Evolutionary conservation across 92 coral and sea anemone species (phyloP).

Genomic region (Diadumene lineata): DNA sequence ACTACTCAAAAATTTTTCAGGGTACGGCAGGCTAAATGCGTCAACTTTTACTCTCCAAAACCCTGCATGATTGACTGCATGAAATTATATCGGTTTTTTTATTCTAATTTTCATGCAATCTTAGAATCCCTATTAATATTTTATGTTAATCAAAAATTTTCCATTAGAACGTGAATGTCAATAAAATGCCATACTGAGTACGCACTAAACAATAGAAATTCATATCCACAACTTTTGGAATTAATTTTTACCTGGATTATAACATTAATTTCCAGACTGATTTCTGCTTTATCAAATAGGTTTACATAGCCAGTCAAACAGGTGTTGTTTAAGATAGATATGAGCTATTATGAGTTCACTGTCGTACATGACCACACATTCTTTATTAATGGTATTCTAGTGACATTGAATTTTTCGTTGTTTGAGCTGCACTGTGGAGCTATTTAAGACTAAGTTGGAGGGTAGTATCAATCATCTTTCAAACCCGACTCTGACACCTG

Average conservation of each 20-base stretch:
- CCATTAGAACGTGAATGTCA: slow-evolving; percentile 12
- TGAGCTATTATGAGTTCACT: slow-evolving; percentile 5
- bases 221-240: background rate
- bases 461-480: no score
- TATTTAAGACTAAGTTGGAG: no score
- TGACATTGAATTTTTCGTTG: background rate
- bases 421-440: background rate
- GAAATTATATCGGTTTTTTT: no score
- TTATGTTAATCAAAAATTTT: slow-evolving; percentile 23
- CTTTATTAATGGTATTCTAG: background rate
- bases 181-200: slow-evolving; percentile 11
- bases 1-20: background rate
- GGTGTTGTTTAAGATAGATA: slow-evolving; percentile 13
- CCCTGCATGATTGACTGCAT: background rate
- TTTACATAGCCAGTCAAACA: background rate
- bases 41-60: background rate
- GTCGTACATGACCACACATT: slow-evolving; percentile 6
- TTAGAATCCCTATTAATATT: slow-evolving; percentile 23
- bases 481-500: no score
- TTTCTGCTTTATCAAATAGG: background rate
- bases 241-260: background rate
- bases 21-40: background rate
- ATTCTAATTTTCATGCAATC: slow-evolving; percentile 32
- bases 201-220: background rate
- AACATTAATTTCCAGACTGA: no score